Evolutionary conservation across 1,140 invertebrate species (phyloP), one percentile per base, ranked within the genome.

Genomic region (Zaprionus ghesquierei): DNA sequence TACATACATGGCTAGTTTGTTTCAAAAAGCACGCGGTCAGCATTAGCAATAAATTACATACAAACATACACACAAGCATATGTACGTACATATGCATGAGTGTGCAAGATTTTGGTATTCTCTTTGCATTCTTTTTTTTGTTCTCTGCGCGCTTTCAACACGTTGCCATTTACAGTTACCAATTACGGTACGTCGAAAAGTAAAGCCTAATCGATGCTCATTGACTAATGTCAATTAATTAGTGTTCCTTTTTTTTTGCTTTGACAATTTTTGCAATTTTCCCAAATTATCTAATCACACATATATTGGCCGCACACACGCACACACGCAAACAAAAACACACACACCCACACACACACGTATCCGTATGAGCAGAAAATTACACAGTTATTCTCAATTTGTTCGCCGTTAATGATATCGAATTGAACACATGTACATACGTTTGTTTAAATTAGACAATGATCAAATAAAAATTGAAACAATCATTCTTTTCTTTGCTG

Each of bases 211-310:
- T 66, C 66, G 25, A 54, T 54, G 35, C 23, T 68, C 49, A 59
- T 53, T 68, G 35, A 60, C 22, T 12, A 68, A 54, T 31, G 13
- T 12, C 20, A 9, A 68, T 68, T 72, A 72, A 5, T 38, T 22
- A 59, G 53, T 68, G 63, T 55, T 72, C 22, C 60, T 27, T 25
- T 25, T 75, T 68, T 27, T 25, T 25, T 75, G 41, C 78, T 79
- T 65, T 49, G 38, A 29, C 44, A 44, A 31, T 49, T 65, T 75
- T 62, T 44, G 35, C 22, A 68, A 71, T 86, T 72, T 20, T 55
- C 53, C 35, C 62, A 87, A 87, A 87, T 85, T 85, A 85, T 85
- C 82, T 85, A 85, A 85, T 87, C 75, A 74, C 63, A 72, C 46
- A 68, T 22, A 10, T 44, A 63, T 31, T 54, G 23, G 5, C 35